Evolutionary conservation across 2,797 vertebrate species (phyloP).

Genomic region (Acanthornis magna): DNA sequence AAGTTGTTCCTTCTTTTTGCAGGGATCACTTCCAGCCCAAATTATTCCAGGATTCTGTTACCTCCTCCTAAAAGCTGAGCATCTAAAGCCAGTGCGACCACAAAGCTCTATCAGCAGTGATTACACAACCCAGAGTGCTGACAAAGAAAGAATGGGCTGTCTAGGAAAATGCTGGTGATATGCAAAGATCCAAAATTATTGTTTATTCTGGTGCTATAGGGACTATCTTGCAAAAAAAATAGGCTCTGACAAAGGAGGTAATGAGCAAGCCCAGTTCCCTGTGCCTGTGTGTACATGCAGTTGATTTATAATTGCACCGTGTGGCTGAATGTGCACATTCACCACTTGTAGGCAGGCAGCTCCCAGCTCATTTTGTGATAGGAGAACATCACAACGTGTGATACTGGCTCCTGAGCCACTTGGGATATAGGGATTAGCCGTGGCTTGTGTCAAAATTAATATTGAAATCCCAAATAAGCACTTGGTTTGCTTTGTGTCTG

Average conservation of each 20-base stretch:
- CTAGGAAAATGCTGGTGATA: neutral
- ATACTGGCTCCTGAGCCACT: neutral
- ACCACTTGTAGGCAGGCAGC: neutral
- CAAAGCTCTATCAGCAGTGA: neutral
- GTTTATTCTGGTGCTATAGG: constrained; percentile 11
- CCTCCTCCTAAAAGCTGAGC: neutral
- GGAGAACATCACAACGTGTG: neutral
- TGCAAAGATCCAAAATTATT: constrained; percentile 13
- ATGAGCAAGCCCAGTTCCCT: neutral
- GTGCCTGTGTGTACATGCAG: neutral
- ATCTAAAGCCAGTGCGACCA: fast-evolving
- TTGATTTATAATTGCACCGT: neutral
- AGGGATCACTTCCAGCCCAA: neutral
- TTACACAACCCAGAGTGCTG: neutral
- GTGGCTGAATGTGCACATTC: neutral
- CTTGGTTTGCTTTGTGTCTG: neutral
- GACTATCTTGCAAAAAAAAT: neutral
- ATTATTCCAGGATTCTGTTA: neutral
- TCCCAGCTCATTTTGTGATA: neutral
- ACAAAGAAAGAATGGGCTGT: neutral
- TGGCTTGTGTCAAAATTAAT: neutral
- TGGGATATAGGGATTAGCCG: neutral
- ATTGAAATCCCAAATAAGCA: neutral
- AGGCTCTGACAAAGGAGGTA: constrained; percentile 4
- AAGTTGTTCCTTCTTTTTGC: neutral